Evolutionary conservation across 1,140 invertebrate species (phyloP).

Genomic region (Trichogramma pretiosum): DNA sequence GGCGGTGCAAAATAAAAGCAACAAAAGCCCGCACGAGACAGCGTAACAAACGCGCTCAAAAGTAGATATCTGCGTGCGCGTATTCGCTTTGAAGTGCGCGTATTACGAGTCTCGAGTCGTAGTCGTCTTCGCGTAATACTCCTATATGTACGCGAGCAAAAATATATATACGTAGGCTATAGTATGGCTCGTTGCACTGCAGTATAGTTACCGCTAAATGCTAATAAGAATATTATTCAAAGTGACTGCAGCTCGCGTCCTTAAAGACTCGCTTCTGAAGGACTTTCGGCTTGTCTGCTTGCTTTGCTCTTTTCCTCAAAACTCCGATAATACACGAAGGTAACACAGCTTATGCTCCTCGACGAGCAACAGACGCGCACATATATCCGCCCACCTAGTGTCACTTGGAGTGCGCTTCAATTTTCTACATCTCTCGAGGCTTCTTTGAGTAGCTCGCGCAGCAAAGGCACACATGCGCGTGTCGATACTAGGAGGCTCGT

Average conservation of each 20-base stretch:
- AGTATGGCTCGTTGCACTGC: too few species aligned
- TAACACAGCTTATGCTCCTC: neutral
- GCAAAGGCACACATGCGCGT: conserved; percentile 3
- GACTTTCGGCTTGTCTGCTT: conserved; percentile 14
- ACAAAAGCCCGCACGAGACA: neutral
- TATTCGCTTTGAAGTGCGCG: too few species aligned
- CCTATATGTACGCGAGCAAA: neutral
- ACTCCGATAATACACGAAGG: neutral
- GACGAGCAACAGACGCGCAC: conserved; percentile 3
- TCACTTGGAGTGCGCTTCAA: conserved; percentile 17
- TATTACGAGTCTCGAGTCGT: too few species aligned
- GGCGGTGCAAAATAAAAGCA: neutral
- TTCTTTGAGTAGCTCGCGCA: neutral
- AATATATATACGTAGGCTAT: too few species aligned
- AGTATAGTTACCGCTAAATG: too few species aligned
- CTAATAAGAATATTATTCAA: conserved; percentile 37
- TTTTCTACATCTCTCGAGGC: conserved; percentile 9
- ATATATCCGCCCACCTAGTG: conserved; percentile 30
- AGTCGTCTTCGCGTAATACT: too few species aligned
- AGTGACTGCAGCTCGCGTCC: neutral
- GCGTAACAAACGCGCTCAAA: conserved; percentile 6
- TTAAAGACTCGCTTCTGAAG: neutral
- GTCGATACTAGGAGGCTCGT: too few species aligned
- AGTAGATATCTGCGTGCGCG: too few species aligned
- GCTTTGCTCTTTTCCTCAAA: conserved; percentile 26